A percentile compares a stretch with the other conserved stretches of the same genome.
These are phyloP conservation scores for Gila orcuttii DNA, from an alignment of 2,113 vertebrate genomes.

Conservation along the genomic window DNA sequence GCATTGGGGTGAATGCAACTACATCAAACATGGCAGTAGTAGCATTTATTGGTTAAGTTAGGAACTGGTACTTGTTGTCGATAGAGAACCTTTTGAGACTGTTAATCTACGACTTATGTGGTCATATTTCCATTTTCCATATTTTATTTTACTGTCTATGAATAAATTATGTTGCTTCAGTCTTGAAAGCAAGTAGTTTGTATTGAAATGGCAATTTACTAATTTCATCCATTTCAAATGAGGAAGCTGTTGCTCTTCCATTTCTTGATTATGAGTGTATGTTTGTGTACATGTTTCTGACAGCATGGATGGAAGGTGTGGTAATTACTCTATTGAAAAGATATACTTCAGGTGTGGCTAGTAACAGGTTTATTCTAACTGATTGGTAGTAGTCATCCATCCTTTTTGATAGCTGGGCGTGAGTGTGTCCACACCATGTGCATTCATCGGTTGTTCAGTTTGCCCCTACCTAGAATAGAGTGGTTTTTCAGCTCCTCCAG, in stretches of 20 bases:
- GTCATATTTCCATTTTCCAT: background rate
- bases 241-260: background rate
- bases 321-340: constrained; percentile 20
- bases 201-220: background rate
- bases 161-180: background rate
- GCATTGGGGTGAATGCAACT: background rate
- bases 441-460: constrained; percentile 11
- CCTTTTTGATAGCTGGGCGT: constrained; percentile 18
- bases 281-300: constrained; percentile 10
- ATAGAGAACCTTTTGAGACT: background rate
- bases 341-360: constrained; percentile 26
- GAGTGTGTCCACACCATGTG: constrained; percentile 31
- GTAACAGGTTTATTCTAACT: constrained; percentile 23
- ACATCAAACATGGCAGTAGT: background rate
- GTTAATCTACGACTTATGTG: background rate
- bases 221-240: background rate
- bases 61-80: background rate
- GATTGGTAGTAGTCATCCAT: constrained; percentile 32
- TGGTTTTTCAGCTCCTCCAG: constrained; percentile 21
- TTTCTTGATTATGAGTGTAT: constrained; percentile 18
- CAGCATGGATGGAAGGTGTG: constrained; percentile 26
- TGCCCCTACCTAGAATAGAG: constrained; percentile 6
- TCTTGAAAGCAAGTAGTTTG: background rate
- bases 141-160: background rate
- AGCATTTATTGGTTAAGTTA: background rate